These are phyloP conservation scores for Choloepus hoffmanni DNA, from an alignment of 2,113 vertebrate species.

Conservation along the genomic window DNA sequence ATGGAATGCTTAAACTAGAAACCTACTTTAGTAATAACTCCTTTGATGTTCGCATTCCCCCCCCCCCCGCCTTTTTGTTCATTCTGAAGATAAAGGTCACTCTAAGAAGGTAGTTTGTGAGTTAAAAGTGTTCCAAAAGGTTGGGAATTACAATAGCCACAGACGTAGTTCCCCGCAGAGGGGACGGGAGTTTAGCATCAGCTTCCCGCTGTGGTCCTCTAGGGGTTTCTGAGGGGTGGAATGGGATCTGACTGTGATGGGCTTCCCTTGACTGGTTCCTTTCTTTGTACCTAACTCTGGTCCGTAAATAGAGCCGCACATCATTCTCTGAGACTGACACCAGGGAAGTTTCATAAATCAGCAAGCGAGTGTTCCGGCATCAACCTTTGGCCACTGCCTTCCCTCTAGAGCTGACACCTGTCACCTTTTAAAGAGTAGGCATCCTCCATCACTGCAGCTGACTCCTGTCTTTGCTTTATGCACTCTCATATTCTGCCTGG, in stretches of 20 bases:
- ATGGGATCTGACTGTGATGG: slow-evolving; percentile 25
- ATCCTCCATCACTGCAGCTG: slow-evolving; percentile 47
- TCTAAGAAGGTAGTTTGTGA: slow-evolving; percentile 16
- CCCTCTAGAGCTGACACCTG: slow-evolving; percentile 65
- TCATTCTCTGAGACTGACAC: slow-evolving; percentile 57
- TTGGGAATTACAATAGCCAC: slow-evolving; percentile 7
- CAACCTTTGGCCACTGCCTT: slow-evolving; percentile 63
- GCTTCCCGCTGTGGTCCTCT: neutral
- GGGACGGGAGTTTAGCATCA: neutral
- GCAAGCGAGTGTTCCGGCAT: slow-evolving; percentile 61
- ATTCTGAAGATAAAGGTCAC: slow-evolving; percentile 65
- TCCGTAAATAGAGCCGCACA: slow-evolving; percentile 59
- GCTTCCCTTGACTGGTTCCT: slow-evolving; percentile 66
- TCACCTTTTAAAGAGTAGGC: slow-evolving; percentile 54
- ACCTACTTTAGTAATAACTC: neutral
- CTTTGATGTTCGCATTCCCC: slow-evolving; percentile 16
- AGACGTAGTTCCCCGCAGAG: neutral
- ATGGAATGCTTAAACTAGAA: neutral
- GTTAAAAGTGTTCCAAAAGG: slow-evolving; percentile 49
- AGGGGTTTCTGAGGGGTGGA: neutral
- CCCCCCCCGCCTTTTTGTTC: neutral
- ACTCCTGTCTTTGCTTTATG: slow-evolving; percentile 38
- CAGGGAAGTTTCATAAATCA: slow-evolving; percentile 70
- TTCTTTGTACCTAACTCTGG: slow-evolving; percentile 61
- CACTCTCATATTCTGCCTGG: neutral